Percentiles rank a stretch among this genome's conserved stretches.
Conservation (phyloP, 2,888 invertebrate genomes). For the Rugalucina vietnamica region DNA sequence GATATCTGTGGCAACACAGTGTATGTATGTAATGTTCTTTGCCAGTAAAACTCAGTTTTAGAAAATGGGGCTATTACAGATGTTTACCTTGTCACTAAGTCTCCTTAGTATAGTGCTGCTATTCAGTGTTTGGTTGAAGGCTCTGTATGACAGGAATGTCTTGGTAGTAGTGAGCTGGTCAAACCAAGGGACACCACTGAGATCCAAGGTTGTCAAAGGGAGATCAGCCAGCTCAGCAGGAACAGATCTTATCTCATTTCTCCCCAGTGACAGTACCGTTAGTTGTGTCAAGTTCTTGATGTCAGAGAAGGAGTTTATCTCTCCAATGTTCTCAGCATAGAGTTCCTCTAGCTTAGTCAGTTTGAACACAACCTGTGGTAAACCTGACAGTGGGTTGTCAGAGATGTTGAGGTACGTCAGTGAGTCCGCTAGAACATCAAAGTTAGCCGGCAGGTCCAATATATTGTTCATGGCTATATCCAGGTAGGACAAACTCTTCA, state of each 20-base stretch:
- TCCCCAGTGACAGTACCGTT: slow-evolving; percentile 61
- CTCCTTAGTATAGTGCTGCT: slow-evolving; percentile 42
- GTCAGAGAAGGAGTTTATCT: slow-evolving; percentile 51
- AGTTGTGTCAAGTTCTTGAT: slow-evolving; percentile 68
- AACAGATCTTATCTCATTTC: slow-evolving; percentile 59
- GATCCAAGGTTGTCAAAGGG: slow-evolving; percentile 65
- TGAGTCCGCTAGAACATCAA: slow-evolving; percentile 48
- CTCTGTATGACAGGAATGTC: slow-evolving; percentile 45
- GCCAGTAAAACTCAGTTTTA: too few species aligned
- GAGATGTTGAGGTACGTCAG: slow-evolving; percentile 70
- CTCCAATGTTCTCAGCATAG: slow-evolving; percentile 70
- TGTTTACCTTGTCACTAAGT: slow-evolving; percentile 46
- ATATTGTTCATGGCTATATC: slow-evolving; percentile 67
- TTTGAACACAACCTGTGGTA: slow-evolving; percentile 62
- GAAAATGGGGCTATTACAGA: neutral
- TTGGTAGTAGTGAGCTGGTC: slow-evolving; percentile 40
- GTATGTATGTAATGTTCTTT: too few species aligned
- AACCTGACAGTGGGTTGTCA: slow-evolving; percentile 67
- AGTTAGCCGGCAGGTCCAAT: slow-evolving; percentile 57
- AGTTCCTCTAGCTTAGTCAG: slow-evolving; percentile 66
- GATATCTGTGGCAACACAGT: too few species aligned
- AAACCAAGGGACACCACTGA: slow-evolving; percentile 77
- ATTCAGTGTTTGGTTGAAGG: slow-evolving; percentile 47
- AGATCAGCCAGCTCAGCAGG: slow-evolving; percentile 64
- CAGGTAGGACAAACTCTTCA: slow-evolving; percentile 40